A percentile compares a stretch with the other conserved stretches of the same genome.
These are phyloP conservation scores for Oncorhynchus masou DNA, from an alignment of 2,113 vertebrate genomes.

Conservation along the genomic window DNA sequence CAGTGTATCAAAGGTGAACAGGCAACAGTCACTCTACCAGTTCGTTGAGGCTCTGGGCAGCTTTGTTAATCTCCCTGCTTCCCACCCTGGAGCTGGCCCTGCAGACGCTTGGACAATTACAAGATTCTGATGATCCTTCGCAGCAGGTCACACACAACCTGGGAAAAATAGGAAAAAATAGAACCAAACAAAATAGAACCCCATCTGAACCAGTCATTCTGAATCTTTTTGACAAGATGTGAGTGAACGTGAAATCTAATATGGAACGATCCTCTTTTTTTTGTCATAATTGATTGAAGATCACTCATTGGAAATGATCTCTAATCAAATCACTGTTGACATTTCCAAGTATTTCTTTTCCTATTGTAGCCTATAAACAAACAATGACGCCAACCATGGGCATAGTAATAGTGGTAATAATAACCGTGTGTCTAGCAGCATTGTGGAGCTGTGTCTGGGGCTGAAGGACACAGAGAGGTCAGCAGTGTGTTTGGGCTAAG, in stretches of 20 bases:
- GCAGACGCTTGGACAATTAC: conserved; percentile 94
- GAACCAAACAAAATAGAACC: too few relatives aligned
- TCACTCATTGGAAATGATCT: background rate
- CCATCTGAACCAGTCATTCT: too few relatives aligned
- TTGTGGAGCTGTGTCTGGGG: background rate
- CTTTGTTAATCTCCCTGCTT: conserved; percentile 96
- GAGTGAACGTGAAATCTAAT: too few relatives aligned
- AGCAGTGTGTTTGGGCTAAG: conserved; percentile 9
- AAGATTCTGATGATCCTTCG: conserved; percentile 95
- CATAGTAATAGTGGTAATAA: background rate
- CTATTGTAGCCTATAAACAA: background rate
- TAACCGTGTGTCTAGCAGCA: background rate
- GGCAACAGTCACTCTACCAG: conserved; percentile 81
- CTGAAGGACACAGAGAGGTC: conserved; percentile 26
- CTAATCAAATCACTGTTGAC: background rate
- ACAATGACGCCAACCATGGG: too few relatives aligned
- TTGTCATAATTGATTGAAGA: background rate
- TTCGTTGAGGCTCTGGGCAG: conserved; percentile 95
- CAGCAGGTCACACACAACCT: conserved; percentile 96
- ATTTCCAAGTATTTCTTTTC: background rate
- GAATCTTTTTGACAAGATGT: too few relatives aligned
- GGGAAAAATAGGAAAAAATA: conserved; percentile 14
- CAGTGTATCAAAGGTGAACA: too few relatives aligned
- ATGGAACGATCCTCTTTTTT: too few relatives aligned
- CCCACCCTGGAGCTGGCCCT: conserved; percentile 95